phyloP scores from a whole-genome alignment of 2,797 vertebrate species.

The Heteromormyrus szaboi region DNA sequence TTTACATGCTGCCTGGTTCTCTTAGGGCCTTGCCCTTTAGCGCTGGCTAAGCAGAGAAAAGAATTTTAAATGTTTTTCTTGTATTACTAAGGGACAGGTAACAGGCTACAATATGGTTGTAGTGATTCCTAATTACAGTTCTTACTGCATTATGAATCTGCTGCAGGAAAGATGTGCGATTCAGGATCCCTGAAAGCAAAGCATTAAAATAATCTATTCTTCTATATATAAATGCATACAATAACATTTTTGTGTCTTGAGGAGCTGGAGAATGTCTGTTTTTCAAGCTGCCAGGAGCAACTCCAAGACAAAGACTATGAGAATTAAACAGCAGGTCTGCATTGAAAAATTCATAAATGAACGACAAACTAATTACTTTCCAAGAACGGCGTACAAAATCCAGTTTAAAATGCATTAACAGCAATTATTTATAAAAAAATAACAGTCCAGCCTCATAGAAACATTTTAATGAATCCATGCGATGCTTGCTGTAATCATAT shows the following conservation, averaged over 20 bases:
- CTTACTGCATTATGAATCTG: neutral
- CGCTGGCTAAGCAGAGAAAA: neutral
- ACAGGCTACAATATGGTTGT: neutral
- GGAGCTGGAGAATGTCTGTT: neutral
- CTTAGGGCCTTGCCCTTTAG: neutral
- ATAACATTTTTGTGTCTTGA: neutral
- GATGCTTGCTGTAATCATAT: neutral
- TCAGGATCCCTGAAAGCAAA: neutral
- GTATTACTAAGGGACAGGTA: neutral
- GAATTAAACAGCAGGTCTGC: neutral
- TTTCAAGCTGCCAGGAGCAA: neutral
- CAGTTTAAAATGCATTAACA: neutral
- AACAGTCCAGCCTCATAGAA: neutral
- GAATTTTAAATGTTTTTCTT: neutral
- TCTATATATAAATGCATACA: neutral
- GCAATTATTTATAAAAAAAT: neutral
- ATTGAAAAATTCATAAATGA: neutral
- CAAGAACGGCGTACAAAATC: neutral
- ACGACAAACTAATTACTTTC: neutral
- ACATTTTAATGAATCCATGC: neutral
- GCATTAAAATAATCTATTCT: neutral
- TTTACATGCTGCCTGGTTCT: neutral
- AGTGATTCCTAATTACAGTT: neutral
- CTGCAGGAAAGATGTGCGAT: neutral
- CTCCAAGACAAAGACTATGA: neutral